Conservation (phyloP, 2,113 vertebrate genomes). For the Eudyptes chrysolophus region DNA sequence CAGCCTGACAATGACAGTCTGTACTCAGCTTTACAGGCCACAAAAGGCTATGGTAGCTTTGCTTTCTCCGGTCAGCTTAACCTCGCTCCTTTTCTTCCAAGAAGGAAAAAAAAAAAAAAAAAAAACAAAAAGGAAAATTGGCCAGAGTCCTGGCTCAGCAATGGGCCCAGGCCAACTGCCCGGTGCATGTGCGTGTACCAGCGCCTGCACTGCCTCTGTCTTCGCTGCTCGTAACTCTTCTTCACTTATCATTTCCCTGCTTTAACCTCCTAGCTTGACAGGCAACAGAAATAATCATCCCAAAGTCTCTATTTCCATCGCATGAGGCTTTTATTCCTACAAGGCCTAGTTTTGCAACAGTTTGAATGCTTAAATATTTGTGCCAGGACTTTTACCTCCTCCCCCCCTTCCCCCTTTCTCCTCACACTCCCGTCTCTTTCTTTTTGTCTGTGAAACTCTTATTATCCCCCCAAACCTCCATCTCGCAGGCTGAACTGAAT, state of each 20-base stretch:
- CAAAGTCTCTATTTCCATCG: neutral
- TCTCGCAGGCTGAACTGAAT: neutral
- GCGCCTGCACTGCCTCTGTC: neutral
- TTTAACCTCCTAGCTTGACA: neutral
- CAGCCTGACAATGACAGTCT: conserved; percentile 42
- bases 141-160: neutral
- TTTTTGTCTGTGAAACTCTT: neutral
- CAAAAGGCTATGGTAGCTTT: conserved; percentile 6
- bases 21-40: neutral
- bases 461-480: neutral
- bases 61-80: conserved; percentile 6
- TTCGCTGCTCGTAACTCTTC: neutral
- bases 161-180: neutral
- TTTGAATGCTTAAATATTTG: neutral
- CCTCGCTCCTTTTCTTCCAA: neutral
- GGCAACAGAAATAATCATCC: neutral
- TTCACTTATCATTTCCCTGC: neutral
- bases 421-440: neutral
- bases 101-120: neutral
- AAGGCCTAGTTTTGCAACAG: neutral
- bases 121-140: neutral
- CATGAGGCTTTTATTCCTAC: neutral
- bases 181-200: neutral
- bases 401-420: neutral
- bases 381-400: neutral